Conservation (phyloP, 2,797 vertebrate genomes). For the Kryptopterus vitreolus region DNA sequence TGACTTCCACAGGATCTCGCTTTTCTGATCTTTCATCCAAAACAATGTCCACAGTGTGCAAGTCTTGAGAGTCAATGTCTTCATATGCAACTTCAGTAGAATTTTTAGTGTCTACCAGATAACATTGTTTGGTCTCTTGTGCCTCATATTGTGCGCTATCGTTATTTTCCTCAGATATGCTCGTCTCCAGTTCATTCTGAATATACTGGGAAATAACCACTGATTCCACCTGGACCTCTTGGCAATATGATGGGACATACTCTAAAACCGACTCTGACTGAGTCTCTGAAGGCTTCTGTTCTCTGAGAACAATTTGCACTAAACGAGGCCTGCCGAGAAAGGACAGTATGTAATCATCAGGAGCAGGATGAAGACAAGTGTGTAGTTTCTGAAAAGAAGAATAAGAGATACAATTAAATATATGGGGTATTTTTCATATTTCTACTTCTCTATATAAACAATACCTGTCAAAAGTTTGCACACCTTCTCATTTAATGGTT, state of each 20-base stretch:
- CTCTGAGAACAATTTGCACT: not conserved
- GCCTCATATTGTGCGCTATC: not conserved
- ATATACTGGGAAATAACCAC: slow-evolving; percentile 22
- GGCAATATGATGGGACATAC: slow-evolving; percentile 25
- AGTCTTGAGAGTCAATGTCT: not conserved
- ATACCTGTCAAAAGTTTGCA: no score
- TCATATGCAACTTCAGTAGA: not conserved
- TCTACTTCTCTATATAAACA: no score
- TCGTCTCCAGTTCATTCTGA: slow-evolving; percentile 21
- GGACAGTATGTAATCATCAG: slow-evolving; percentile 36
- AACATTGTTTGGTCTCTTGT: not conserved
- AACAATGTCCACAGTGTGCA: not conserved
- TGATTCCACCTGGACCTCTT: slow-evolving; percentile 39
- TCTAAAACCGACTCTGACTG: slow-evolving; percentile 19
- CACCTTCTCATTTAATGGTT: no score
- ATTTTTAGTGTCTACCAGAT: not conserved
- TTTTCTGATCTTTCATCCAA: slow-evolving; percentile 32
- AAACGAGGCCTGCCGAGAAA: slow-evolving; percentile 16
- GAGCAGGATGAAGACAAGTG: not conserved
- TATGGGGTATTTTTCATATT: no score
- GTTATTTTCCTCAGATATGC: slow-evolving; percentile 2
- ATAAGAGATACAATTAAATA: not conserved
- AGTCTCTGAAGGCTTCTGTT: not conserved
- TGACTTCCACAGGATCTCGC: not conserved
- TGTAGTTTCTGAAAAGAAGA: slow-evolving; percentile 9